These are phyloP conservation scores for Pachycephus smyrnensis DNA, from an alignment of 2,888 invertebrate species.

Conservation along the genomic window DNA sequence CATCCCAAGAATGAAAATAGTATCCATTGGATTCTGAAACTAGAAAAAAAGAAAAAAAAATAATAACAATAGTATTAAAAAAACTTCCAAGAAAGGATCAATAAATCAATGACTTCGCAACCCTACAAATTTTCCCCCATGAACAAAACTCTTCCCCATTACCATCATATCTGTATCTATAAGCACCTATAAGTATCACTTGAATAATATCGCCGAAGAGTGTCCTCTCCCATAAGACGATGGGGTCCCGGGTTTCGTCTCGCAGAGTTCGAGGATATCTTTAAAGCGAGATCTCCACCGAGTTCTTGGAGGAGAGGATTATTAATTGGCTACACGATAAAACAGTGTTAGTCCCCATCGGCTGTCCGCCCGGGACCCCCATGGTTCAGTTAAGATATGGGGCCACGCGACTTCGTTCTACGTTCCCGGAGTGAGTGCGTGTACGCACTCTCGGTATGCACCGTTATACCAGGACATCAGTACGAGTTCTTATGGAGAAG, in stretches of 20 bases:
- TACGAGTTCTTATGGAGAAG: background rate
- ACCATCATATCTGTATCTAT: too few relatives aligned
- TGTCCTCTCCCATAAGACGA: too few relatives aligned
- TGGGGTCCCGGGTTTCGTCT: background rate
- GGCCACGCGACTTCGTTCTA: conserved; percentile 56
- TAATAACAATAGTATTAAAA: too few relatives aligned
- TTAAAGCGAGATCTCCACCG: conserved; percentile 40
- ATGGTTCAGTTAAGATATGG: conserved; percentile 59
- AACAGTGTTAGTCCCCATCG: conserved; percentile 62
- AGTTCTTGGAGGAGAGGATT: conserved; percentile 50
- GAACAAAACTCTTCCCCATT: too few relatives aligned
- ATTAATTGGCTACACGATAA: conserved; percentile 66
- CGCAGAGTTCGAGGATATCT: conserved; percentile 39
- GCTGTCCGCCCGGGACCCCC: conserved; percentile 58
- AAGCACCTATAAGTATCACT: too few relatives aligned
- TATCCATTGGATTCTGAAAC: conserved; percentile 45
- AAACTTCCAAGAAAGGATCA: too few relatives aligned
- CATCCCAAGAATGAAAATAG: too few relatives aligned
- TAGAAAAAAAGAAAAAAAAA: conserved; percentile 22
- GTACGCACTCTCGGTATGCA: conserved; percentile 22
- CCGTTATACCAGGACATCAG: too few relatives aligned
- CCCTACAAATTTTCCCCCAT: too few relatives aligned
- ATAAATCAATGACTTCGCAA: too few relatives aligned
- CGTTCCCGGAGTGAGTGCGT: conserved; percentile 37
- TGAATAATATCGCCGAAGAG: too few relatives aligned